Percentiles rank a stretch among this genome's conserved stretches.
Evolutionary conservation across 2,797 vertebrate species (phyloP).

Genomic region (Schizopygopsis pylzovi): DNA sequence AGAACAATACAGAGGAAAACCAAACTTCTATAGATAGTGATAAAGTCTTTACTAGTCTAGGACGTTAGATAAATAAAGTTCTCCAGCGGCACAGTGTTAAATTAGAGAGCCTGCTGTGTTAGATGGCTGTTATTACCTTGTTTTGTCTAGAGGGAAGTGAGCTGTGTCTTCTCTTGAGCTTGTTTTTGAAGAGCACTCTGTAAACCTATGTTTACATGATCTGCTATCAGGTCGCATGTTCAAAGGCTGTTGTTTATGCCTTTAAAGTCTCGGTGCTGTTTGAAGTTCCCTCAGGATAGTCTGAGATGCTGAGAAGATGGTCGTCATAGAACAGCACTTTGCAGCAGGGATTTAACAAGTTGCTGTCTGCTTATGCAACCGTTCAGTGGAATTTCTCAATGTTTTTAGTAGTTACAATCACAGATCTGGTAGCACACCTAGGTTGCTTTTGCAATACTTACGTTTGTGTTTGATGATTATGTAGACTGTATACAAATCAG

Average conservation of each 20-base stretch:
- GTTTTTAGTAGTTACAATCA: not conserved
- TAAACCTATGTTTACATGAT: conserved; percentile 71
- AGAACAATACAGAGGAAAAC: not conserved
- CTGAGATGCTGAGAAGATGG: conserved; percentile 51
- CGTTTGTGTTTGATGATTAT: not conserved
- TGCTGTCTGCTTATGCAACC: conserved; percentile 19
- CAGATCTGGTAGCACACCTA: not conserved
- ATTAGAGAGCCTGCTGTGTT: conserved; percentile 50
- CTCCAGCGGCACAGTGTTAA: conserved; percentile 51
- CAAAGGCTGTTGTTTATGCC: conserved; percentile 73
- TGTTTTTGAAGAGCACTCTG: conserved; percentile 61
- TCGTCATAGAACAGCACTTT: conserved; percentile 46
- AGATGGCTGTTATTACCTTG: conserved; percentile 61
- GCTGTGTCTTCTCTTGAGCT: conserved; percentile 62
- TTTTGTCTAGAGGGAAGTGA: conserved; percentile 72
- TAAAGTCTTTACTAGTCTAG: not conserved
- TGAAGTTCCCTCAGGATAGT: conserved; percentile 44
- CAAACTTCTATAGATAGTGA: not conserved
- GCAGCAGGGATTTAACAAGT: conserved; percentile 27
- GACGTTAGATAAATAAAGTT: conserved; percentile 15
- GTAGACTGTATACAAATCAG: not conserved
- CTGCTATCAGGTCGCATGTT: conserved; percentile 69
- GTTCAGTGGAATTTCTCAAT: conserved; percentile 6
- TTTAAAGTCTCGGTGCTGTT: conserved; percentile 38
- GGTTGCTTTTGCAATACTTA: not conserved